Conservation (phyloP, 2,888 invertebrate genomes). For the Coleophora deauratella region DNA sequence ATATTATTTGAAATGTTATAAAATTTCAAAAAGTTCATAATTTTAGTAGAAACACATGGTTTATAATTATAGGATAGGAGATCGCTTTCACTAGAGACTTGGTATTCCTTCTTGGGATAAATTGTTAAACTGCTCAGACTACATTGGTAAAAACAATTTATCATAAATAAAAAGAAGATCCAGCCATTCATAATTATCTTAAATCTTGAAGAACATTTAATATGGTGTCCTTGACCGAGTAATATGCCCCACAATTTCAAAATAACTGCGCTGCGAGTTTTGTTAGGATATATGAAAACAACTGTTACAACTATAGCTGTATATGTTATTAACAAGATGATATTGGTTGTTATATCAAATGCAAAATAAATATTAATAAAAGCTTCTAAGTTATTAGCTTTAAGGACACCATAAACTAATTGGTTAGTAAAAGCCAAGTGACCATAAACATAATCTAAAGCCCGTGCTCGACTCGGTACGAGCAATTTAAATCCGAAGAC, state of each 20-base stretch:
- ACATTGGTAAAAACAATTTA: constrained; percentile 25
- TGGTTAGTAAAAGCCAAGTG: constrained; percentile 22
- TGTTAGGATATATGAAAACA: no score
- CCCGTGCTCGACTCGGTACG: constrained; percentile 22
- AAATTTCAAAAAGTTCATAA: no score
- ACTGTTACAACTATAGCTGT: no score
- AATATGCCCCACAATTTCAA: constrained; percentile 17
- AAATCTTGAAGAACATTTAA: constrained; percentile 16
- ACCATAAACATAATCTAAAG: constrained; percentile 22
- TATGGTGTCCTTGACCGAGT: constrained; percentile 19
- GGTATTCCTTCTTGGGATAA: constrained; percentile 29
- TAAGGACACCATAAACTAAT: constrained; percentile 22
- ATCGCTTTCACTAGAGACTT: constrained; percentile 27
- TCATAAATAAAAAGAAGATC: constrained; percentile 31
- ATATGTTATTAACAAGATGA: no score
- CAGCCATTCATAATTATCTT: constrained; percentile 37
- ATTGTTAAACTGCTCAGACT: constrained; percentile 25
- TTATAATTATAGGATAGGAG: constrained; percentile 20
- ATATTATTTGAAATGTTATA: no score
- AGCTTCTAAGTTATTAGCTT: constrained; percentile 18
- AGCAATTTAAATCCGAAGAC: constrained; percentile 22
- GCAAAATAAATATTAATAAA: no score
- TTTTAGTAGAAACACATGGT: constrained; percentile 23
- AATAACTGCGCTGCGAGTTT: constrained; percentile 11
- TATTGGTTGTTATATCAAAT: no score